These are phyloP conservation scores for Odocoileus virginianus DNA, from an alignment of 2,113 vertebrate species.

Conservation along the genomic window DNA sequence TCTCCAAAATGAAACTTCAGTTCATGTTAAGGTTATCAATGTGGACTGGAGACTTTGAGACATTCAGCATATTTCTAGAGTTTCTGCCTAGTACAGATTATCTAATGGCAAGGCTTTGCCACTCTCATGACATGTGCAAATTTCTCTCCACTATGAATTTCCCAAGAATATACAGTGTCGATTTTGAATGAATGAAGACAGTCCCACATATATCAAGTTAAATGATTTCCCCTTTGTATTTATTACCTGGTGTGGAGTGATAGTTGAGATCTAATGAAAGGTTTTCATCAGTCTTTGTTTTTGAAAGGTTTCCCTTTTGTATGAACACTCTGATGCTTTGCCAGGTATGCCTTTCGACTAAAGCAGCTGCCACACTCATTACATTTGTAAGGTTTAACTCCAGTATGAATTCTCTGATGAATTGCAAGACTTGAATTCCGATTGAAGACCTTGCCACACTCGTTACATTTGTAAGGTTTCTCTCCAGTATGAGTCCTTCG, in stretches of 20 bases:
- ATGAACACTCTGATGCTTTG: background rate
- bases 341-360: background rate
- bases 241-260: background rate
- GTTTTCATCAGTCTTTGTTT: background rate
- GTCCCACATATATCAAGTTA: background rate
- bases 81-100: background rate
- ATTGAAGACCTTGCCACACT: background rate
- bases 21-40: background rate
- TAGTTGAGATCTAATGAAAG: background rate
- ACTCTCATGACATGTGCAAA: background rate
- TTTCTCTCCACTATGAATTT: background rate
- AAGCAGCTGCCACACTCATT: background rate
- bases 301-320: background rate
- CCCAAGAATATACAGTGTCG: background rate
- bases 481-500: background rate
- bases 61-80: background rate
- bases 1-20: background rate
- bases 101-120: background rate
- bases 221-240: background rate
- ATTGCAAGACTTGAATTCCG: background rate
- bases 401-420: background rate
- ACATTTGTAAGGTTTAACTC: background rate
- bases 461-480: background rate
- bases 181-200: background rate
- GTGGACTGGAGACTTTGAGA: background rate